Percentiles rank a stretch among this genome's conserved stretches.
These are phyloP conservation scores for Scopus umbretta DNA, from an alignment of 2,113 vertebrate species.

Conservation along the genomic window DNA sequence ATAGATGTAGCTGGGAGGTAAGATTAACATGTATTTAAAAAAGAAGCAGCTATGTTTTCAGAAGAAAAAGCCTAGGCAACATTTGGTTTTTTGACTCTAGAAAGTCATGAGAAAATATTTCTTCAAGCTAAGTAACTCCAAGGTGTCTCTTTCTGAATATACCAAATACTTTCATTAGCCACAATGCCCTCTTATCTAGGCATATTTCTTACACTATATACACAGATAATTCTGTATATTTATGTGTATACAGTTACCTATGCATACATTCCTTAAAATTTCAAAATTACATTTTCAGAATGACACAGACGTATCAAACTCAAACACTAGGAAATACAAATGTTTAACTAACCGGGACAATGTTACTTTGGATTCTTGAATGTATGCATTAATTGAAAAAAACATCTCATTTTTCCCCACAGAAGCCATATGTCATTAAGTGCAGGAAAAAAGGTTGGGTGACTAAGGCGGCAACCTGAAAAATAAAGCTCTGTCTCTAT, in stretches of 20 bases:
- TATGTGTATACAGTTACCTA: background rate
- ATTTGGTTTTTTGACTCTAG: background rate
- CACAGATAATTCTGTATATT: background rate
- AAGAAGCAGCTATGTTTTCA: slow-evolving; percentile 54
- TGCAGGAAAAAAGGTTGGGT: background rate
- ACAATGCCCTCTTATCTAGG: background rate
- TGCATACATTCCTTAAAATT: background rate
- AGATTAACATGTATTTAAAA: slow-evolving; percentile 26
- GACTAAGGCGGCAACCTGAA: background rate
- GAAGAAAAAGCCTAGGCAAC: slow-evolving; percentile 17
- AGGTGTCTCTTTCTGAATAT: slow-evolving; percentile 43
- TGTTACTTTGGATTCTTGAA: too few species aligned
- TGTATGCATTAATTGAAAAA: background rate
- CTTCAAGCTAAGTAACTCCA: slow-evolving; percentile 45
- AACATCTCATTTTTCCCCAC: background rate
- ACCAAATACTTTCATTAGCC: background rate
- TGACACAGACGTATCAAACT: accelerated
- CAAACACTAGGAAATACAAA: background rate
- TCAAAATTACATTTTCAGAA: background rate
- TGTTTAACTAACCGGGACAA: background rate
- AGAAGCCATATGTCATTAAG: background rate
- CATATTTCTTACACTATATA: background rate
- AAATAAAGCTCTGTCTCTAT: background rate
- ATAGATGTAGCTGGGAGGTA: slow-evolving; percentile 27
- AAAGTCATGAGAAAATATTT: slow-evolving; percentile 44